Evolutionary conservation across 1,140 invertebrate species (phyloP), one percentile per base, ranked within the genome.

Genomic region (Scaptomyza montana): DNA sequence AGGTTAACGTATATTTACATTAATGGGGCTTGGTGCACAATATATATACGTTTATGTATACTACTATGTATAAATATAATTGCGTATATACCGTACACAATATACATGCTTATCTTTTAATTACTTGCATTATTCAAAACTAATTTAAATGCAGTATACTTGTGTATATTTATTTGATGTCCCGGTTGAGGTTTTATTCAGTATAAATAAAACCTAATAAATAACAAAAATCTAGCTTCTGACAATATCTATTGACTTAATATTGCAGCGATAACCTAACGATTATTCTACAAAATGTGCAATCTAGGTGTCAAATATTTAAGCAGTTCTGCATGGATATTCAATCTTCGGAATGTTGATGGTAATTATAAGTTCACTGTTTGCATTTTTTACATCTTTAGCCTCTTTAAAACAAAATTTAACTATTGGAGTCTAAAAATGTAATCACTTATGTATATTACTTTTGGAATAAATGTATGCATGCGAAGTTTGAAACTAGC

Each of bases 111-210:
- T 39, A 45, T 54, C 12, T 41, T 53, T 61, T 10, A 36, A 54
- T 65, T 45, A 39, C 13, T 51, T 46, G n/a, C 43, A 51, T 50
- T 21, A 56, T 69, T 60, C 59, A 71, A 60, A 66, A 30, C 51
- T 76, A 87, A 65, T 60, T 76, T 84, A 89, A 89, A 77, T 89
- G 84, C 84, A 84, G 84, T 89, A 89, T 89, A 89, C 84, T 68
- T 84, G 79, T 82, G 84, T 87, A 84, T 84, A 87, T n/a, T n/a
- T n/a, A n/a, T 51, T 71, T 76, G 25, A 51, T 51, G n/a, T 56
- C 57, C 57, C 56, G 57, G 55, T 75, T 81, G 78, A 86, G 81
- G 81, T 85, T 68, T 75, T 85, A 67, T 71, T 55, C 53, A 65
- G 61, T 71, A 45, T 30, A 50, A 66, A 72, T 53, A 12, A 46